A percentile compares a stretch with the other conserved stretches of the same genome.
Evolutionary conservation across 2,113 vertebrate species (phyloP).

Genomic region (Dicentrarchus labrax): DNA sequence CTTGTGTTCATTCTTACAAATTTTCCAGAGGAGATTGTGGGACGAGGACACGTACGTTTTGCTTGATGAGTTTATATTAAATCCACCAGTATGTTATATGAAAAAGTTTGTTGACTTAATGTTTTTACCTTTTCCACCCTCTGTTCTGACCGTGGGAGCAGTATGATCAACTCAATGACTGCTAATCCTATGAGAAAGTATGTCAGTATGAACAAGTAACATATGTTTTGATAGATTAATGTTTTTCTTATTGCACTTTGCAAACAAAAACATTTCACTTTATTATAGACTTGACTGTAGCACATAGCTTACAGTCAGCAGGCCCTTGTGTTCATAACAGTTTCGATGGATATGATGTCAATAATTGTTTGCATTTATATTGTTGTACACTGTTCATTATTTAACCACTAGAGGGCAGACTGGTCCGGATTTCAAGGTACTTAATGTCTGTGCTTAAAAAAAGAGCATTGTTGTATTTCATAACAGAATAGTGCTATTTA

Average conservation of each 20-base stretch:
- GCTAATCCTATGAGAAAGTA: neutral
- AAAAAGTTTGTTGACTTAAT: neutral
- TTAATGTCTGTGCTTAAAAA: neutral
- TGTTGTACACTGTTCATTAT: too few species aligned
- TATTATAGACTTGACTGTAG: neutral
- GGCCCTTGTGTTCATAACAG: too few species aligned
- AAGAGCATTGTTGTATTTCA: neutral
- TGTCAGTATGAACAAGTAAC: neutral
- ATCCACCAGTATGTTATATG: neutral
- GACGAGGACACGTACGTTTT: neutral
- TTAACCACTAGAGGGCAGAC: neutral
- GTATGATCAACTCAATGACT: neutral
- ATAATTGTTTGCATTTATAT: neutral
- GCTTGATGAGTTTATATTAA: neutral
- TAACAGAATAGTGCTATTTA: neutral
- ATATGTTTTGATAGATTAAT: neutral
- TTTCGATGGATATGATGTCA: neutral
- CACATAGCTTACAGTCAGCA: neutral
- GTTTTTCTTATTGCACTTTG: neutral
- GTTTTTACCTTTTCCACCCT: neutral
- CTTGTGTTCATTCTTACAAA: neutral
- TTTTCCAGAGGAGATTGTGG: neutral
- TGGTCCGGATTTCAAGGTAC: neutral
- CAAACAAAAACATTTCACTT: neutral
- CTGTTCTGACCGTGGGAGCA: neutral